These are phyloP conservation scores for Meloidogyne exigua DNA, from an alignment of 1,140 invertebrate species.

Conservation along the genomic window DNA sequence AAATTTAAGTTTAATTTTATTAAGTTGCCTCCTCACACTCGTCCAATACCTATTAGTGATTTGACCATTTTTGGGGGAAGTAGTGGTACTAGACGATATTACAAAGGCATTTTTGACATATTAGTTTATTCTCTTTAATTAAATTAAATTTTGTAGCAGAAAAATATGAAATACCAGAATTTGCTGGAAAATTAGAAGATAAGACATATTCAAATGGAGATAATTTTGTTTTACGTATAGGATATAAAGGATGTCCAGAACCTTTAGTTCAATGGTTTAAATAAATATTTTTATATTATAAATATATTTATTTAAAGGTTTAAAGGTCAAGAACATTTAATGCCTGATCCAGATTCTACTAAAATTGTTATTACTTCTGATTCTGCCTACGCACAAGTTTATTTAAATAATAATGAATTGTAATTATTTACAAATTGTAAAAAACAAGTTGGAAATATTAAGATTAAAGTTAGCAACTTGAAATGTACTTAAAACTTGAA, in stretches of 20 bases:
- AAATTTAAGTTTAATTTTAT: not conserved
- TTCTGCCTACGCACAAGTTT: slow-evolving; percentile 33
- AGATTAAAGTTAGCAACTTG: too few relatives aligned
- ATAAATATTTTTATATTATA: not conserved
- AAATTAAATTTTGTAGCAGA: not conserved
- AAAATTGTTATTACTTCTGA: slow-evolving; percentile 23
- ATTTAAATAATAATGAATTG: not conserved
- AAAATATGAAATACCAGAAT: slow-evolving; percentile 38
- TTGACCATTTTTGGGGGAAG: slow-evolving; percentile 22
- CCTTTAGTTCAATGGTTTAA: slow-evolving; percentile 42
- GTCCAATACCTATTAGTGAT: slow-evolving; percentile 17
- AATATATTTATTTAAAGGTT: slow-evolving; percentile 33
- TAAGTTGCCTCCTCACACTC: not conserved
- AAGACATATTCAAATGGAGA: slow-evolving; percentile 34
- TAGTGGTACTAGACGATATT: slow-evolving; percentile 11
- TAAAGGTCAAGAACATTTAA: slow-evolving; percentile 40
- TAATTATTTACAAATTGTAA: not conserved
- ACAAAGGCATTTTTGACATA: slow-evolving; percentile 1
- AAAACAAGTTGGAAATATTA: too few relatives aligned
- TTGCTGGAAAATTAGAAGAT: slow-evolving; percentile 35
- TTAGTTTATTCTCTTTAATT: not conserved
- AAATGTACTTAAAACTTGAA: too few relatives aligned
- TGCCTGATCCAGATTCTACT: slow-evolving; percentile 2
- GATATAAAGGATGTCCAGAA: slow-evolving; percentile 42
- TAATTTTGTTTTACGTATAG: slow-evolving; percentile 34